A percentile compares a stretch with the other conserved stretches of the same genome.
phyloP scores from a whole-genome alignment of 2,113 vertebrate genomes.

The Colinus virginianus region DNA sequence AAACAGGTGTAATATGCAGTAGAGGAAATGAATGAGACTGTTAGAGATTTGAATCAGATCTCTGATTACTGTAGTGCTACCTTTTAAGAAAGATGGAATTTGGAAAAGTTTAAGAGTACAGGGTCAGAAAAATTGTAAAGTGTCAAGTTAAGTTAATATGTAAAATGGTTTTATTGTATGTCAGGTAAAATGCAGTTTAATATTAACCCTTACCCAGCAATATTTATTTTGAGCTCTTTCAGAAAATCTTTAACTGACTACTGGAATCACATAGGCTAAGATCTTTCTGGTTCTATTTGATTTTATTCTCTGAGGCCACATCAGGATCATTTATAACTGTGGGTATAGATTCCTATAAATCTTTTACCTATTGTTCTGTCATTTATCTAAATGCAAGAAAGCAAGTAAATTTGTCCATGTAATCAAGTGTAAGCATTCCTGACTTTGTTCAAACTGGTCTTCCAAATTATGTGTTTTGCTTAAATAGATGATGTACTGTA shows the following conservation, averaged over 20 bases:
- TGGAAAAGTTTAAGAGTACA: neutral
- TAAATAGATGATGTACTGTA: neutral
- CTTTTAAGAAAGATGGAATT: neutral
- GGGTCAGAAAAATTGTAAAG: neutral
- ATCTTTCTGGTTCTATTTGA: neutral
- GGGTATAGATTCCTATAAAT: neutral
- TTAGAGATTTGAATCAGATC: neutral
- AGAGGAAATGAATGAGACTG: neutral
- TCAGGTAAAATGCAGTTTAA: neutral
- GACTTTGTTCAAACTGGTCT: neutral
- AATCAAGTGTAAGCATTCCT: neutral
- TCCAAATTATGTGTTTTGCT: neutral
- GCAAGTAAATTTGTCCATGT: neutral
- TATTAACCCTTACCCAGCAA: neutral
- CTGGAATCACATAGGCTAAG: neutral
- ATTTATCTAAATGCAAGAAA: neutral
- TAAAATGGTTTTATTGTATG: accelerated
- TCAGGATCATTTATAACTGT: neutral
- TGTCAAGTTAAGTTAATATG: neutral
- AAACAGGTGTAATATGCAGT: neutral
- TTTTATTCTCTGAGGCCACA: neutral
- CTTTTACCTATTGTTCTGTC: neutral
- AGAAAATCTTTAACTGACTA: neutral
- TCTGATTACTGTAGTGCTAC: neutral
- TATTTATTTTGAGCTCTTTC: neutral